Percentiles rank a stretch among this genome's conserved stretches.
Conservation (phyloP, 2,797 vertebrate genomes). For the Macroramphosus scolopax region DNA sequence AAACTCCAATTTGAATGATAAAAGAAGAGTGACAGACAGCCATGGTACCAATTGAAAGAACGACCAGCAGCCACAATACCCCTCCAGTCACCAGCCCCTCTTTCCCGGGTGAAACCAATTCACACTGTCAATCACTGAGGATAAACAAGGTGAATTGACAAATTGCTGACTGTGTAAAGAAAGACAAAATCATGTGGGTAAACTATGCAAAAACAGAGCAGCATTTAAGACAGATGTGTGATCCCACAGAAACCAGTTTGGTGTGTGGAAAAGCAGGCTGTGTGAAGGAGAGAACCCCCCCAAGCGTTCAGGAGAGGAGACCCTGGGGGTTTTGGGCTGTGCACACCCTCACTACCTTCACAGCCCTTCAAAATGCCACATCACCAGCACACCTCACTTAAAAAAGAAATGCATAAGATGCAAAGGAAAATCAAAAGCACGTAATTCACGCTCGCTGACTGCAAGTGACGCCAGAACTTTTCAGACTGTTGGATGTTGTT, state of each 20-base stretch:
- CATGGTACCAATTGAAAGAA: conserved; percentile 50
- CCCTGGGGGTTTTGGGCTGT: conserved; percentile 54
- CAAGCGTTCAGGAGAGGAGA: conserved; percentile 50
- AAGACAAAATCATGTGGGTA: conserved; percentile 45
- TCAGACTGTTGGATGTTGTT: conserved; percentile 5
- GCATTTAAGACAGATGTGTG: conserved; percentile 57
- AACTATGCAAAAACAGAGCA: conserved; percentile 58
- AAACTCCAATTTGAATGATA: conserved; percentile 79
- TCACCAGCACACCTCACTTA: conserved; percentile 47
- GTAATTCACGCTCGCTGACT: conserved; percentile 24
- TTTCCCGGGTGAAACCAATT: conserved; percentile 51
- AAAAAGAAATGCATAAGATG: conserved; percentile 38
- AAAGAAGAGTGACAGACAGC: conserved; percentile 67
- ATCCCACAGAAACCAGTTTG: conserved; percentile 54
- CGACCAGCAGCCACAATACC: conserved; percentile 32
- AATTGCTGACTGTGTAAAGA: conserved; percentile 59
- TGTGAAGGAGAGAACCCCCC: conserved; percentile 59
- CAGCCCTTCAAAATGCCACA: conserved; percentile 57
- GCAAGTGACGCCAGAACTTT: conserved; percentile 19
- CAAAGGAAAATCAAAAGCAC: conserved; percentile 27
- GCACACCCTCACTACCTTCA: conserved; percentile 48
- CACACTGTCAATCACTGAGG: conserved; percentile 66
- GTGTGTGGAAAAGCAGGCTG: conserved; percentile 57
- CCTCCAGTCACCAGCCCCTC: conserved; percentile 10
- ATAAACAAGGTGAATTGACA: conserved; percentile 60